Base-by-base conservation (phyloP, 2,797 vertebrate species). In the Premnoplex brunnescens region DNA sequence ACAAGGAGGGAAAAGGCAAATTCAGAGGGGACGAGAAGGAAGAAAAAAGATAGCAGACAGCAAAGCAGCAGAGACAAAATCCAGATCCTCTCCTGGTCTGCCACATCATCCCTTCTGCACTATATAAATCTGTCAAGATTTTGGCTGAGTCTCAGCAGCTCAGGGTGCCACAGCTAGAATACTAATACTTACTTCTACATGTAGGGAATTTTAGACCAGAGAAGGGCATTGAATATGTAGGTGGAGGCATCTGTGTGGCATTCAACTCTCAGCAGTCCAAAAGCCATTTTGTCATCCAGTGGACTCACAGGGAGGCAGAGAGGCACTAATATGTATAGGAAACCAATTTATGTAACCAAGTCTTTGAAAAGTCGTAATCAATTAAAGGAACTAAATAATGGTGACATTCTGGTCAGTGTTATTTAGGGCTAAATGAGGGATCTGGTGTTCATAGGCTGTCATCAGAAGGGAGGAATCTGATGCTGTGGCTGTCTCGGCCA, bases 371-470 rank as follows among this genome's bases (percentile, higher is more conserved):
- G 59, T 85, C 74, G 88, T 94, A 92, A 95, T 94, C 95, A 95
- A 94, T 97, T 82, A 85, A 86, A 86, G 41, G 41, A 91, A 60
- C 69, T 93, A 94, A 96, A 88, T 95, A 91, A 91, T 78, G 71
- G 67, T 90, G 91, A 88, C 21, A 37, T 84, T 92, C 82, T 93
- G 89, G 82, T 80, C 85, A 85, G 41, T 76, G 71, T 96, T 94
- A 84, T 82, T 91, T 84, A 79, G 79, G 85, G 52, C 83, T 94
- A 81, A 88, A 64, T 92, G 74, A 58, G 88, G 63, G 79, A 63
- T 95, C 85, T 93, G 88, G 66, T 91, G 94, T 92, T 92, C 85
- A 26, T 76, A 76, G 69, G 41, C 83, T 96, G 92, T 96, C 95
- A 93, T 67, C 89, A 88, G 71, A 60, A 52, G 37, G 28, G 74